Evolutionary conservation across 2,797 vertebrate species (phyloP), one percentile per base, ranked within the genome.

Genomic region (Myotis daubentonii): DNA sequence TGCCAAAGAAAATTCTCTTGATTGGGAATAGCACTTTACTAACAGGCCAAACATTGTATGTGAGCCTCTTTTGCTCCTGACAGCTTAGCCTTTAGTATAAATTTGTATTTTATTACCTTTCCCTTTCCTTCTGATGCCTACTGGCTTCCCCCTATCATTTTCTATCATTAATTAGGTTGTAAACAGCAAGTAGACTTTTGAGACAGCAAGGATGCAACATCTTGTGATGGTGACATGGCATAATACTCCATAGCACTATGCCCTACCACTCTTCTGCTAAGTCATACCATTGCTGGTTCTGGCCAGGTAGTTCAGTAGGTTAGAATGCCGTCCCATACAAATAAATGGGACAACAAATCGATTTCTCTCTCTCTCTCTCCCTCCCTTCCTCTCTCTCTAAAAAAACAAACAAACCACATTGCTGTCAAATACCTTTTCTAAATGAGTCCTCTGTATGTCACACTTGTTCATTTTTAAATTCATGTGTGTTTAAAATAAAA

Each of bases 391-490:
- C 60, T n/a, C 13, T 62, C 51, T 53, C 51, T 53, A 30, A 62
- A 62, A 30, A 62, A 62, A 62, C 12, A 44, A 44, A 44, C 44
- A 44, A 44, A 44, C 44, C 60, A 62, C 60, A 62, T 62, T 62
- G 60, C 60, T 62, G 60, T 62, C 60, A 62, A n/a, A 1, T 91
- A 79, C 1, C 38, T 91, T 82, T 95, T 72, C 11, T 19, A 70
- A 87, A 28, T 72, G 91, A 95, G 70, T 71, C 6, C 38, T 66
- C 13, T 74, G 8, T 65, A 28, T 88, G 44, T 78, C 23, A 76
- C 28, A 47, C 62, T 83, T 96, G 55, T 68, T 93, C 94, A 55
- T 55, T 93, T 33, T 91, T 49, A 82, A 78, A 84, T 41, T 95
- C 33, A 11, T 94, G 30, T 87, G 41, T 91, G 65, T 86, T 78